Evolutionary conservation across 2,113 vertebrate species (phyloP).

Genomic region (Indicator maculatus): DNA sequence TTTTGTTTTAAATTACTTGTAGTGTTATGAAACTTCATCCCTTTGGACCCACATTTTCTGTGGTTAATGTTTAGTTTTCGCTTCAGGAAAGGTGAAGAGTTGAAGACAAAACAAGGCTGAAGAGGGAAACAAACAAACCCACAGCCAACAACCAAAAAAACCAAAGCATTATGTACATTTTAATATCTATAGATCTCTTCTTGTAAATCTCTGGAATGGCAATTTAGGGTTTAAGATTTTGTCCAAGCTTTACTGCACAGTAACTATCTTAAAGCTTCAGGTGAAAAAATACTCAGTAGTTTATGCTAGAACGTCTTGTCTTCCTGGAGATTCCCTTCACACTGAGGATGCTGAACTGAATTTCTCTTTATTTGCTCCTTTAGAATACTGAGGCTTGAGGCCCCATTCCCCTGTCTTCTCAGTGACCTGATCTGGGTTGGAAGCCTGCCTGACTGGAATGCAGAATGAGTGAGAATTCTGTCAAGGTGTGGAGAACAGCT

Average conservation of each 20-base stretch:
- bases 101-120: background rate
- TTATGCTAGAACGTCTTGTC: background rate
- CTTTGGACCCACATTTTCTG: background rate
- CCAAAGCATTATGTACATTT: background rate
- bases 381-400: background rate
- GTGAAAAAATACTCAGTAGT: background rate
- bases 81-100: background rate
- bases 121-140: background rate
- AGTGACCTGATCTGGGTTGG: background rate
- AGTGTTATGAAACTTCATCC: background rate
- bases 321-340: background rate
- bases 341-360: background rate
- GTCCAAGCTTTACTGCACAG: background rate
- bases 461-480: background rate
- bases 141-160: no score
- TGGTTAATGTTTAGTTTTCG: background rate
- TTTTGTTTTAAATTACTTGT: background rate
- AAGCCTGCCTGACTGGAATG: background rate
- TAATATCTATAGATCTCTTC: background rate
- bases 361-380: background rate
- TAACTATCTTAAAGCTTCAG: background rate
- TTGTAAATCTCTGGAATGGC: background rate
- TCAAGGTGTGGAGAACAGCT: background rate
- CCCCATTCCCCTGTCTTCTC: background rate
- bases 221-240: background rate